Base-by-base conservation (phyloP, 2,113 vertebrate species). In the Lontra canadensis region DNA sequence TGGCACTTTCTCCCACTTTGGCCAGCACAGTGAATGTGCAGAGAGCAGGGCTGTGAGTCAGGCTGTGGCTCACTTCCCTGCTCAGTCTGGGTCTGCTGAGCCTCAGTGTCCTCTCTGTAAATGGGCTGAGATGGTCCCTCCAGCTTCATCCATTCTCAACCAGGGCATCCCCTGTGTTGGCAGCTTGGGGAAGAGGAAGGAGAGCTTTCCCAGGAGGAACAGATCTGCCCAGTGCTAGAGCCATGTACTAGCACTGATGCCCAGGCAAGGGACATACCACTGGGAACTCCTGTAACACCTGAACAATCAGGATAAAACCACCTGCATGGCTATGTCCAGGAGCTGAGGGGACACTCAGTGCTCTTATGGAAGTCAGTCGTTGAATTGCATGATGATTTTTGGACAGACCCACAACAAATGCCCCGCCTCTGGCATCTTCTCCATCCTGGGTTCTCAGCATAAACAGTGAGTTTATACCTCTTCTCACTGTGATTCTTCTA, bases 301-400 rank as follows among this genome's bases (percentile, higher is more conserved):
- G 6, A 21, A 63, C 26, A 29, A 34, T 44, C 39, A 95, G 80
- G 14, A 39, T 8, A 23, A 69, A 86, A 59, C 47, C 59, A 10
- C 3, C 39, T n/a, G 39, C 52, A 31, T 7, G 17, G 44, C 61
- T 26, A 3, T 9, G 23, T 39, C n/a, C 23, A 39, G 10, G 20
- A 0, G 8, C 25, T n/a, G 0, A 10, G 5, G 67, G 71, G 29
- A 71, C 18, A 65, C 1, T 0, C 11, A 1, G 13, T 10, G 10
- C 63, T 47, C 13, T 67, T n/a, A 14, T 26, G 21, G 6, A 47
- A 67, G 9, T 67, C 25, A 7, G 42, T 44, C 15, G 7, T 15
- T 7, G 4, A 44, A n/a, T 25, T 25, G 0, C 61, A 52, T 4
- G 57, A 49, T 2, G 12, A 2, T 69, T 49, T 57, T 23, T 9